Conservation (phyloP, 23 tunicate genomes). For the Ciona savignyi region DNA sequence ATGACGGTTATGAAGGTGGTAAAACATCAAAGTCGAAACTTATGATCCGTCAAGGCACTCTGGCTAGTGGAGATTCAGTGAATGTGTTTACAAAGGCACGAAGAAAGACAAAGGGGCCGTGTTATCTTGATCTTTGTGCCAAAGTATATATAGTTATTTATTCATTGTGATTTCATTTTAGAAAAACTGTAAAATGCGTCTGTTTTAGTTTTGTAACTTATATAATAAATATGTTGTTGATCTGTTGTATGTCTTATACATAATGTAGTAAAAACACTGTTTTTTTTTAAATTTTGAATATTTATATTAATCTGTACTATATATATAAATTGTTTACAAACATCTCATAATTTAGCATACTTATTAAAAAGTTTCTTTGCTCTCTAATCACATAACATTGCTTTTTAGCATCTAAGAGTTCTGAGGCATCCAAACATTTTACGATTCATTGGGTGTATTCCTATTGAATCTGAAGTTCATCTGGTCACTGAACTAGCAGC, state of each 20-base stretch:
- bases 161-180: too few relatives aligned
- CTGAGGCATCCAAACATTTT: slow-evolving; percentile 81
- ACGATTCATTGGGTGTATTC: slow-evolving; percentile 43
- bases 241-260: too few relatives aligned
- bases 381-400: neutral
- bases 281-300: too few relatives aligned
- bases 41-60: slow-evolving; percentile 51
- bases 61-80: slow-evolving; percentile 41
- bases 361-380: too few relatives aligned
- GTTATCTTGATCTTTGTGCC: slow-evolving; percentile 24
- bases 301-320: too few relatives aligned
- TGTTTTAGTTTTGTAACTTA: too few relatives aligned
- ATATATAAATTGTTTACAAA: too few relatives aligned
- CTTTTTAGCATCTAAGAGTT: slow-evolving; percentile 45
- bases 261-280: too few relatives aligned
- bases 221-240: too few relatives aligned
- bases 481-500: slow-evolving; percentile 70
- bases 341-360: too few relatives aligned
- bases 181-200: too few relatives aligned
- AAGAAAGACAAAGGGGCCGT: neutral
- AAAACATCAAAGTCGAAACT: neutral
- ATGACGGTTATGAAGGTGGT: neutral
- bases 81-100: slow-evolving; percentile 36
- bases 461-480: slow-evolving; percentile 54
- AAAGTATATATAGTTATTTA: too few relatives aligned